A percentile compares a stretch with the other conserved stretches of the same genome.
Conservation (phyloP, 2,113 vertebrate genomes). For the Anolis sagrei region DNA sequence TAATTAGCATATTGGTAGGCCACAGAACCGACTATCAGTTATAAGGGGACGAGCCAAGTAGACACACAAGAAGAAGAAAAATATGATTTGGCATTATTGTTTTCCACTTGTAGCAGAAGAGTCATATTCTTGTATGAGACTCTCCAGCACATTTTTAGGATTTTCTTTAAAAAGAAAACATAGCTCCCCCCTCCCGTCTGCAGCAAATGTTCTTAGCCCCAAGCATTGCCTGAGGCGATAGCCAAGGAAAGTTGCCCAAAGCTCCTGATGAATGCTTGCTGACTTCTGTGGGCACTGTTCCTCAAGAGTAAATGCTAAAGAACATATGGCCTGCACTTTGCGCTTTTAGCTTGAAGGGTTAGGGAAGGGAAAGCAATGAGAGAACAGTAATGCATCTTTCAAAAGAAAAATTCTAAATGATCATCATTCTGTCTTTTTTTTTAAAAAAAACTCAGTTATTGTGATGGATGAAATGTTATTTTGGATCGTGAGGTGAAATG, state of each 20-base stretch:
- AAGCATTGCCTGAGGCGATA: slow-evolving; percentile 80
- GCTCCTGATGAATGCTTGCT: slow-evolving; percentile 77
- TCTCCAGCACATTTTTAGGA: slow-evolving; percentile 48
- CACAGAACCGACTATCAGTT: slow-evolving; percentile 55
- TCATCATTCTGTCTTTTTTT: slow-evolving; percentile 58
- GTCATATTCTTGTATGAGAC: slow-evolving; percentile 40
- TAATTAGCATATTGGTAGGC: slow-evolving; percentile 70
- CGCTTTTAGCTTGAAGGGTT: slow-evolving; percentile 73
- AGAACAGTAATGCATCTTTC: neutral
- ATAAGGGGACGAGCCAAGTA: slow-evolving; percentile 43
- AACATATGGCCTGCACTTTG: slow-evolving; percentile 69
- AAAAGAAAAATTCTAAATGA: slow-evolving; percentile 61
- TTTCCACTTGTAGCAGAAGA: slow-evolving; percentile 52
- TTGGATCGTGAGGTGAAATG: slow-evolving; percentile 64
- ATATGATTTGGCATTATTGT: slow-evolving; percentile 41
- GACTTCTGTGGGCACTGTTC: slow-evolving; percentile 76
- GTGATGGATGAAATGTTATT: slow-evolving; percentile 64
- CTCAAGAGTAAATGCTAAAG: slow-evolving; percentile 73
- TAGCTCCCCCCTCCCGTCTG: slow-evolving; percentile 45
- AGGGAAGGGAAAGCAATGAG: slow-evolving; percentile 59
- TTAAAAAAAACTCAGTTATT: slow-evolving; percentile 38
- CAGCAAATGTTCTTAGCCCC: slow-evolving; percentile 77
- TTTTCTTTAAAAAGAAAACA: slow-evolving; percentile 58
- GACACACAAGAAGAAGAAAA: slow-evolving; percentile 39
- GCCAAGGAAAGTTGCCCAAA: slow-evolving; percentile 77